These are phyloP conservation scores for Typhlichthys eigenmanni DNA, from an alignment of 2,797 vertebrate species.

Conservation along the genomic window DNA sequence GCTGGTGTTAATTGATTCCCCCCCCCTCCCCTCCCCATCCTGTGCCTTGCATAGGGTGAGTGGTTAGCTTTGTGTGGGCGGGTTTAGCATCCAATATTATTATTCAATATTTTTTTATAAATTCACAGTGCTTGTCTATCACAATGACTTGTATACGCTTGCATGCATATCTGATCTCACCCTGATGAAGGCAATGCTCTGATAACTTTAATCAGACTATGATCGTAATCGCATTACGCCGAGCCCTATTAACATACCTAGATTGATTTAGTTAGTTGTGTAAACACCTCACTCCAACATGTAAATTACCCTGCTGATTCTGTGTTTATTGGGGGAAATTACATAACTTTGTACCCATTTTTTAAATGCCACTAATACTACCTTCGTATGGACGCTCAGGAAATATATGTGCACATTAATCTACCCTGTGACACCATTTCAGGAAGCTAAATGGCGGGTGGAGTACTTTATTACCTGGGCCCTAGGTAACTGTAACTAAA, in stretches of 20 bases:
- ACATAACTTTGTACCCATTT: too few relatives aligned
- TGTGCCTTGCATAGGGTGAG: conserved; percentile 9
- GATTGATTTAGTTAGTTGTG: too few relatives aligned
- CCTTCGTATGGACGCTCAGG: too few relatives aligned
- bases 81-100: conserved; percentile 1
- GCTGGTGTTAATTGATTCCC: conserved; percentile 43
- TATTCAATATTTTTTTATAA: background rate
- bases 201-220: conserved; percentile 3
- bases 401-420: too few relatives aligned
- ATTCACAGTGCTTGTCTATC: conserved; percentile 10
- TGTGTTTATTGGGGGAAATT: too few relatives aligned
- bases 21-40: background rate
- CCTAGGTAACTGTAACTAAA: background rate
- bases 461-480: background rate
- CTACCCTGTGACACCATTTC: too few relatives aligned
- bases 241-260: too few relatives aligned
- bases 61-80: conserved; percentile 6
- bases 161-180: conserved; percentile 9
- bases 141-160: conserved; percentile 4
- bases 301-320: too few relatives aligned
- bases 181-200: conserved; percentile 7
- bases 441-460: background rate
- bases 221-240: too few relatives aligned
- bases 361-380: too few relatives aligned
- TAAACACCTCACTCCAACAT: too few relatives aligned